These are phyloP conservation scores for Spea hammondii DNA, from an alignment of 2,797 vertebrate species.

Conservation along the genomic window DNA sequence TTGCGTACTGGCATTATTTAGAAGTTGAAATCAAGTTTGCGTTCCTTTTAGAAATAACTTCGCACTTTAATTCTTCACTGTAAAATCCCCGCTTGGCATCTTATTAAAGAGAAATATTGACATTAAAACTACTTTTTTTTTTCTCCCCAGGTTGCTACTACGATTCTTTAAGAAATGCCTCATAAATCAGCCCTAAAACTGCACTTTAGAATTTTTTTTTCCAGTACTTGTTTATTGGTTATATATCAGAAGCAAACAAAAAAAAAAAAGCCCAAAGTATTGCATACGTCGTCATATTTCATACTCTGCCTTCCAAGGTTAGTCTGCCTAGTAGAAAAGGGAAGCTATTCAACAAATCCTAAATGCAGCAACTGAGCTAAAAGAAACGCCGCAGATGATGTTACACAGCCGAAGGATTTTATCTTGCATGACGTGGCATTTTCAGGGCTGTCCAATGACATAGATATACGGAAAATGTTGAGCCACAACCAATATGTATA, in stretches of 20 bases:
- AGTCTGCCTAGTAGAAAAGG: conserved; percentile 36
- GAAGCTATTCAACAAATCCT: conserved; percentile 43
- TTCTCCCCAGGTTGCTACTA: conserved; percentile 22
- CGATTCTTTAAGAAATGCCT: conserved; percentile 36
- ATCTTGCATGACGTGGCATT: background rate
- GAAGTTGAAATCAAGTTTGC: conserved; percentile 1
- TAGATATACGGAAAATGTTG: too few relatives aligned
- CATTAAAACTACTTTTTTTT: conserved; percentile 14
- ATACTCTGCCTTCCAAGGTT: conserved; percentile 42
- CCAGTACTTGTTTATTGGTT: conserved; percentile 43
- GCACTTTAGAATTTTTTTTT: conserved; percentile 29
- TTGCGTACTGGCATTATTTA: background rate
- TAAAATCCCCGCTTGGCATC: conserved; percentile 3
- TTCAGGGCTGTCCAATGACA: background rate
- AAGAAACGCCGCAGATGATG: conserved; percentile 31
- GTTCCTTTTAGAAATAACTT: conserved; percentile 17
- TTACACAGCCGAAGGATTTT: conserved; percentile 2
- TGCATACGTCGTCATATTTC: conserved; percentile 44
- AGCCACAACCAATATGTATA: too few relatives aligned
- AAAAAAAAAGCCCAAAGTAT: conserved; percentile 32
- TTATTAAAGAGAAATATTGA: conserved; percentile 39
- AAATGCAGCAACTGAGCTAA: conserved; percentile 33
- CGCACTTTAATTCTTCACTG: conserved; percentile 18
- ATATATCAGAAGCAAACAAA: conserved; percentile 46
- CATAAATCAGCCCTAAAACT: conserved; percentile 47